Evolutionary conservation across 1,140 invertebrate species (phyloP), one percentile per base, ranked within the genome.

Genomic region (Drosophila mayri): DNA sequence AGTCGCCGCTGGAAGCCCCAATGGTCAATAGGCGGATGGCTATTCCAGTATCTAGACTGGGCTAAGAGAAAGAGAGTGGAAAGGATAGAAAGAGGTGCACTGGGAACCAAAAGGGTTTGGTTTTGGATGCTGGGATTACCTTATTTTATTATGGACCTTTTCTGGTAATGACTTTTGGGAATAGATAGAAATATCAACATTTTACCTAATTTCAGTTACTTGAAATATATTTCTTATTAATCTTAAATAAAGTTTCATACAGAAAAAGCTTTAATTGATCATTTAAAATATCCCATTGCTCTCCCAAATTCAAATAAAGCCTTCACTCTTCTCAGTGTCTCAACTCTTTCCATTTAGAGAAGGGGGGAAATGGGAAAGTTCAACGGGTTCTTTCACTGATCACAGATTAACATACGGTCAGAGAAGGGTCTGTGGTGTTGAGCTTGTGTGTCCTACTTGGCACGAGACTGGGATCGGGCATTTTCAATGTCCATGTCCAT

Each of bases 341-440:
- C 58, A 60, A 18, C 32, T 66, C 50, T 22, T 54, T 22, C 7
- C 25, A 11, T 65, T 18, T 30, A 12, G 25, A 25, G 25, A 12
- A 10, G 16, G 47, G 50, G 72, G 59, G 9, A 37, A 63, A 65
- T 49, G 72, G 85, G 85, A 90, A 90, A 90, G 85, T 90, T 85
- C 86, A 85, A 67, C 77, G 66, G 76, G 63, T 72, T 86, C 85
- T 90, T 88, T 90, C 85, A 90, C 81, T 88, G 77, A 83, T 90
- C 66, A 81, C 71, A 72, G 81, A 90, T 90, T 90, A 90, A 90
- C 85, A 90, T 90, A 90, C 85, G 85, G 74, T 66, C 52, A 67
- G 81, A 88, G 85, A 90, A 88, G 85, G 85, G 85, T 81, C 76
- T 81, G 35, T 30, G 30, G 55, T 50, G 37, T 40, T 35, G 25